Percentiles rank a stretch among this genome's conserved stretches.
phyloP scores from a whole-genome alignment of 2,113 vertebrate genomes.

The Forbesichthys agassizii region DNA sequence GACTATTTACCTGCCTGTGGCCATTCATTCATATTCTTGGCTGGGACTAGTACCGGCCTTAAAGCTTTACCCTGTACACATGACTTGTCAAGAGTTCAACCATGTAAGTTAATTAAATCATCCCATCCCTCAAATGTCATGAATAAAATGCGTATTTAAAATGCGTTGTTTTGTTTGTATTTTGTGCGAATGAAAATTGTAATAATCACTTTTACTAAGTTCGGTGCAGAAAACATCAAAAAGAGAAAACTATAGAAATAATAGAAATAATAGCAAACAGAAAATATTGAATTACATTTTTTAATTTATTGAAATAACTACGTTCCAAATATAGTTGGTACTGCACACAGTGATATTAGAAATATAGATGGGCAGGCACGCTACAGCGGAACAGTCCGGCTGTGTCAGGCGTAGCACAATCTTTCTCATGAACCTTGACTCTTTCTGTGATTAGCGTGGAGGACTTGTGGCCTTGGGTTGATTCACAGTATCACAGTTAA shows the following conservation, averaged over 20 bases:
- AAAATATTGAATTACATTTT: not conserved
- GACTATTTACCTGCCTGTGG: constrained; percentile 5
- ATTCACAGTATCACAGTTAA: constrained; percentile 40
- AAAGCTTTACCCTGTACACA: not conserved
- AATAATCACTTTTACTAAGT: not conserved
- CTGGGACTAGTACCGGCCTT: constrained; percentile 12
- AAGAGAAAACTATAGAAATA: not conserved
- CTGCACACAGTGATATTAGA: not conserved
- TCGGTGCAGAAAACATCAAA: not conserved
- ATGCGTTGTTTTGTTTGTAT: not conserved
- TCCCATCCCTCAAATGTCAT: not conserved
- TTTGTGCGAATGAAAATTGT: not conserved
- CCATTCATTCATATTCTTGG: constrained; percentile 9
- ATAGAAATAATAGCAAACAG: not conserved
- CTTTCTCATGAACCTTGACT: constrained; percentile 66
- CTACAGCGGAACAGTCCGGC: constrained; percentile 8
- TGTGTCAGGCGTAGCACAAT: constrained; percentile 17
- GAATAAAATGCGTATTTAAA: not conserved
- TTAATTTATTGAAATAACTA: not conserved
- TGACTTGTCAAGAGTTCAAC: constrained; percentile 1
- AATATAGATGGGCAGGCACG: not conserved
- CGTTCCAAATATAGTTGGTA: not conserved
- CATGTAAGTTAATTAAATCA: not conserved
- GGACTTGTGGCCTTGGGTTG: constrained; percentile 41
- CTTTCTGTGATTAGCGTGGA: constrained; percentile 42